Conservation (phyloP, 2,888 invertebrate genomes). For the Pomacea canaliculata region DNA sequence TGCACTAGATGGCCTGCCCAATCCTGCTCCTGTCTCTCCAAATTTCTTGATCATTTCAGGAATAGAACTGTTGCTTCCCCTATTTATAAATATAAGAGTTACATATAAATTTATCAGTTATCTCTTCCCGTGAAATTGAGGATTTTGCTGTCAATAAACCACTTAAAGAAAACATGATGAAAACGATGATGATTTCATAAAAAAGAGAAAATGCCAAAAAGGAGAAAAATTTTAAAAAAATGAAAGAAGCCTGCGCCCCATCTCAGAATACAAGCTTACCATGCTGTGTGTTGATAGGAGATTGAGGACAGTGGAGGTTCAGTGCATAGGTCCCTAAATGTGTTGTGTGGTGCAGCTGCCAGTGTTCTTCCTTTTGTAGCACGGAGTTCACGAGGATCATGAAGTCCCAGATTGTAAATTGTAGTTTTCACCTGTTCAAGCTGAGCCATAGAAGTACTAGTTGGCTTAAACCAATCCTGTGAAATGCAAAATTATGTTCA, state of each 20-base stretch:
- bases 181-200: no score
- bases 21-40: slow-evolving; percentile 33
- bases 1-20: slow-evolving; percentile 50
- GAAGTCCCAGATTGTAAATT: slow-evolving; percentile 56
- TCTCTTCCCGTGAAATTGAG: no score
- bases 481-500: slow-evolving; percentile 19
- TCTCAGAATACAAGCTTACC: slow-evolving; percentile 24
- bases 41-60: slow-evolving; percentile 51
- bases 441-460: slow-evolving; percentile 47
- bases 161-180: no score
- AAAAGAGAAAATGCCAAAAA: no score
- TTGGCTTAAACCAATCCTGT: slow-evolving; percentile 58
- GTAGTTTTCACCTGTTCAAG: slow-evolving; percentile 56
- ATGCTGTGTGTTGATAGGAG: slow-evolving; percentile 38
- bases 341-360: slow-evolving; percentile 6
- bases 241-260: no score
- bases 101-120: no score
- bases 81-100: slow-evolving; percentile 25
- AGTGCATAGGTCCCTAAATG: slow-evolving; percentile 31
- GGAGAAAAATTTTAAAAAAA: no score
- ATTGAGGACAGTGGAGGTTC: slow-evolving; percentile 43
- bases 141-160: no score
- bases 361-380: not conserved
- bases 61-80: slow-evolving; percentile 58
- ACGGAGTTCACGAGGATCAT: slow-evolving; percentile 33